These are phyloP conservation scores for Anas platyrhynchos DNA, from an alignment of 2,113 vertebrate species.

Conservation along the genomic window DNA sequence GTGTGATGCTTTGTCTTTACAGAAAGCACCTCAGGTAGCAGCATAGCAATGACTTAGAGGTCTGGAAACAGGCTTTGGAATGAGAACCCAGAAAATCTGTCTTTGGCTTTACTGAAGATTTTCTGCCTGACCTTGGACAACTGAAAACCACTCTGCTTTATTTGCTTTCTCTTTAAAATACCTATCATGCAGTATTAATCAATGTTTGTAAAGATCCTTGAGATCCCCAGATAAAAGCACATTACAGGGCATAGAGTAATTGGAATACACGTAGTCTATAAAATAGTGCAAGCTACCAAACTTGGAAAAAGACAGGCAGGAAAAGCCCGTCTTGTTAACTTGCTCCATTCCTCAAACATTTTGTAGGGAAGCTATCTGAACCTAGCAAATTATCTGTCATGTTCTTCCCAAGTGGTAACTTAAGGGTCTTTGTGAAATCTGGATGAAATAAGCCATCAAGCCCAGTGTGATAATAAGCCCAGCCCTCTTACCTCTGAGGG, in stretches of 20 bases:
- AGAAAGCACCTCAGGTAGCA: not conserved
- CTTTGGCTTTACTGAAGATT: constrained; percentile 38
- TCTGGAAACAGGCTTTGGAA: constrained; percentile 32
- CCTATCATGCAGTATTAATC: constrained; percentile 18
- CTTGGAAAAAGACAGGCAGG: not conserved
- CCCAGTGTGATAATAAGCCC: too few species aligned
- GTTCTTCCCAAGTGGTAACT: not conserved
- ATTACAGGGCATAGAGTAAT: not conserved
- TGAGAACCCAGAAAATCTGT: constrained; percentile 35
- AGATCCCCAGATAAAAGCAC: constrained; percentile 5
- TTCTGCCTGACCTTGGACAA: constrained; percentile 53
- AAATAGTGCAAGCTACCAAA: constrained; percentile 18
- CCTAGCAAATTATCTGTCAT: not conserved
- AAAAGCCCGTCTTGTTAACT: not conserved
- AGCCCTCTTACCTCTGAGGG: not conserved
- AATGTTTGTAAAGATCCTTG: constrained; percentile 47
- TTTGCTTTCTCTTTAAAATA: constrained; percentile 36
- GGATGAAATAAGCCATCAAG: not conserved
- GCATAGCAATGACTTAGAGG: constrained; percentile 27
- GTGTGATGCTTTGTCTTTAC: constrained; percentile 44
- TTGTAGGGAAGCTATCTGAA: not conserved
- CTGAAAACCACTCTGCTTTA: constrained; percentile 34
- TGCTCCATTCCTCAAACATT: not conserved
- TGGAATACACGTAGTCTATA: not conserved
- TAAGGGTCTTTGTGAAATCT: not conserved